phyloP scores from a whole-genome alignment of 2,888 invertebrate species.

The Adelognathus sp. region DNA sequence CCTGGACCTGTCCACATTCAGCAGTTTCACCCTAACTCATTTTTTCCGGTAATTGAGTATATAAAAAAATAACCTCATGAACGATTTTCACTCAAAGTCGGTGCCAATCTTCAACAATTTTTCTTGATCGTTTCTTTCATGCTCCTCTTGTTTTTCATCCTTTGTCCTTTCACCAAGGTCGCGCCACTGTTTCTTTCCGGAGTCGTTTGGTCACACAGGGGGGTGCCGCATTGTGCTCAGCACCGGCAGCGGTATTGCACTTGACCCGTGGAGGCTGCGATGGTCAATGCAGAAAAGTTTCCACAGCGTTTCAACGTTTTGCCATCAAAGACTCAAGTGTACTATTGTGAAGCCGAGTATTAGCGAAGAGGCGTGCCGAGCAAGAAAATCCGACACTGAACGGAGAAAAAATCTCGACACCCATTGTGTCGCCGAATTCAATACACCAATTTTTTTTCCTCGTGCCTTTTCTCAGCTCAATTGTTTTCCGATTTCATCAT shows the following conservation, averaged over 20 bases:
- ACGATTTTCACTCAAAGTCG: neutral
- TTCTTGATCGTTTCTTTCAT: neutral
- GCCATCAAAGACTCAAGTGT: neutral
- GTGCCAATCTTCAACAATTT: neutral
- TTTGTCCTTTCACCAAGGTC: neutral
- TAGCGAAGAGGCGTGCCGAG: neutral
- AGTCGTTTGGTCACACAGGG: slow-evolving; percentile 56
- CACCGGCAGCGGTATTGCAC: neutral
- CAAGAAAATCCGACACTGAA: neutral
- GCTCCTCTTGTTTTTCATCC: neutral
- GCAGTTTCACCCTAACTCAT: too few relatives aligned
- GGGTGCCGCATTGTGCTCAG: slow-evolving; percentile 54
- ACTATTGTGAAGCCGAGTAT: neutral
- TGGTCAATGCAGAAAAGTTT: neutral
- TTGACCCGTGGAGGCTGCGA: neutral
- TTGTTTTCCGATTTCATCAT: slow-evolving; percentile 45
- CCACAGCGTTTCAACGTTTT: neutral
- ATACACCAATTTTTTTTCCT: slow-evolving; percentile 28
- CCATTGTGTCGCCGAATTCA: slow-evolving; percentile 54
- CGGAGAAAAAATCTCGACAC: slow-evolving; percentile 19
- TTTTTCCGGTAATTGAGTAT: too few relatives aligned
- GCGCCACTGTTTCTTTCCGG: slow-evolving; percentile 5
- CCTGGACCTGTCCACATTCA: too few relatives aligned
- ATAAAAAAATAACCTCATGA: too few relatives aligned
- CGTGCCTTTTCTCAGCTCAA: slow-evolving; percentile 16